A percentile compares a stretch with the other conserved stretches of the same genome.
Conservation (phyloP, 2,888 invertebrate genomes). For the Cabera pusaria region DNA sequence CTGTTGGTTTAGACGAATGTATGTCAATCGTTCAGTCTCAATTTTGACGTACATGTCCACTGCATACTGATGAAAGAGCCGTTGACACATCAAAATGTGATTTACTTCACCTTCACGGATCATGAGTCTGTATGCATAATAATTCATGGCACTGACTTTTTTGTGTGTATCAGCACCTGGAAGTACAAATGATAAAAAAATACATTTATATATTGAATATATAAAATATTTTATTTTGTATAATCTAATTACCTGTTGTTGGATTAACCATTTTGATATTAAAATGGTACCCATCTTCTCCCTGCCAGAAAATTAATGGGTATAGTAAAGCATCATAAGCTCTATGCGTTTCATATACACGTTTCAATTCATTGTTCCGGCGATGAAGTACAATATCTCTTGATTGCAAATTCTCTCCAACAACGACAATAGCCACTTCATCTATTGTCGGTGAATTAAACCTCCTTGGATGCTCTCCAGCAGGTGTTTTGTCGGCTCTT, state of each 20-base stretch:
- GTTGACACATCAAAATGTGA: conserved; percentile 16
- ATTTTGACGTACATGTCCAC: conserved; percentile 23
- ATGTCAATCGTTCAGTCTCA: conserved; percentile 19
- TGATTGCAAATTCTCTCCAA: conserved; percentile 33
- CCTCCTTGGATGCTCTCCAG: conserved; percentile 35
- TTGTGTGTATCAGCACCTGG: not conserved
- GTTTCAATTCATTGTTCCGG: not conserved
- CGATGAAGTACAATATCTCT: too few relatives aligned
- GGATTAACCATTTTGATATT: conserved; percentile 23
- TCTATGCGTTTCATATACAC: conserved; percentile 7
- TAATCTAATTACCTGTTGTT: not conserved
- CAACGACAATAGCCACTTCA: conserved; percentile 38
- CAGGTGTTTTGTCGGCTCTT: conserved; percentile 42
- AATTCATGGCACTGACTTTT: conserved; percentile 5
- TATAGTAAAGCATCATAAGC: conserved; percentile 25
- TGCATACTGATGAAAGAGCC: conserved; percentile 16
- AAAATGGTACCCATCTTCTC: conserved; percentile 19
- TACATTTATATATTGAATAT: too few relatives aligned
- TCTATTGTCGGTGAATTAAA: conserved; percentile 42
- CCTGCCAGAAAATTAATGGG: conserved; percentile 26
- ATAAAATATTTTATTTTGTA: too few relatives aligned
- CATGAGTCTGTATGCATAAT: conserved; percentile 37
- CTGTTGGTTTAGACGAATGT: conserved; percentile 16
- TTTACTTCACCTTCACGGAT: conserved; percentile 20
- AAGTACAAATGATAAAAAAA: too few relatives aligned